Percentiles rank a stretch among this genome's conserved stretches.
Evolutionary conservation across 2,888 invertebrate genomes (phyloP).

Genomic region (Cyrtodaria siliqua): DNA sequence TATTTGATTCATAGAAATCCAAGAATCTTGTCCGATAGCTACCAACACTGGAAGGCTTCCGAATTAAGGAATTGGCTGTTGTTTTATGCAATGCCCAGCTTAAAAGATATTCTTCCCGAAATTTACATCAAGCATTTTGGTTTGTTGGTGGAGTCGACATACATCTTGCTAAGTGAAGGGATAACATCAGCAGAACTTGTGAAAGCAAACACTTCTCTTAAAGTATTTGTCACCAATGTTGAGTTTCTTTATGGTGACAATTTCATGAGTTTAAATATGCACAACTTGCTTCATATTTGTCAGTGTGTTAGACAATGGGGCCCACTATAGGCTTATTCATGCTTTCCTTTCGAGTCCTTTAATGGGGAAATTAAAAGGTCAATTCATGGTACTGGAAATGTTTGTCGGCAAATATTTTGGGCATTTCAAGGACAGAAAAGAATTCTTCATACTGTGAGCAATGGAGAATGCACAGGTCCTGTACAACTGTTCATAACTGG

Average conservation of each 20-base stretch:
- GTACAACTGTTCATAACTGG: neutral
- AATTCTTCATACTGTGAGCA: neutral
- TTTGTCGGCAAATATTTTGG: slow-evolving; percentile 56
- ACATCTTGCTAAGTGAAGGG: slow-evolving; percentile 12
- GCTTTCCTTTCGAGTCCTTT: slow-evolving; percentile 59
- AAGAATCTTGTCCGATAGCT: slow-evolving; percentile 25
- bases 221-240: slow-evolving; percentile 2
- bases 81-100: slow-evolving; percentile 50
- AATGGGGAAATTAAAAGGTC: slow-evolving; percentile 55
- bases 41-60: slow-evolving; percentile 60
- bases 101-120: slow-evolving; percentile 27
- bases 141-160: slow-evolving; percentile 2
- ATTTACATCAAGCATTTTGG: slow-evolving; percentile 41
- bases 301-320: slow-evolving; percentile 48
- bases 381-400: slow-evolving; percentile 61
- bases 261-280: slow-evolving; percentile 46
- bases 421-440: slow-evolving; percentile 45
- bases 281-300: slow-evolving; percentile 45
- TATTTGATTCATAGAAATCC: slow-evolving; percentile 40
- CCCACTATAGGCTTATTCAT: slow-evolving; percentile 63
- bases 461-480: neutral
- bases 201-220: slow-evolving; percentile 3
- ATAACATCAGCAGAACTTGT: slow-evolving; percentile 1
- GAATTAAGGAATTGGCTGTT: slow-evolving; percentile 55
- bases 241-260: neutral